Evolutionary conservation across 2,113 vertebrate genomes (phyloP).

Genomic region (Percopsis transmontana): DNA sequence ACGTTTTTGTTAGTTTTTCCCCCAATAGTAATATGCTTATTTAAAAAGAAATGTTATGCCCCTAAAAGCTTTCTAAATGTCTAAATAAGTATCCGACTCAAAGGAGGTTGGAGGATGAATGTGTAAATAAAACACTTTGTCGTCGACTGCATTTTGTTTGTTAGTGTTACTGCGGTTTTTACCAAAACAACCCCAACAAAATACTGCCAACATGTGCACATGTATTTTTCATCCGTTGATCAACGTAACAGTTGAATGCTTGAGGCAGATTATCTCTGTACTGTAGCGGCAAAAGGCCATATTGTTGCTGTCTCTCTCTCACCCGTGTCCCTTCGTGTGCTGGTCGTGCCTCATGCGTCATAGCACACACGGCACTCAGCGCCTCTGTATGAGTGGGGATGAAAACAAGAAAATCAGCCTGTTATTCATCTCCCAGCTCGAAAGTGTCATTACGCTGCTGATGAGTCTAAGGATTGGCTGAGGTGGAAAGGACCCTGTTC

Average conservation of each 20-base stretch:
- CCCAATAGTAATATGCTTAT: too few relatives aligned
- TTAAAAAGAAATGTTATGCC: too few relatives aligned
- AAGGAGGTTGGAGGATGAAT: too few relatives aligned
- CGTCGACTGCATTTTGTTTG: too few relatives aligned
- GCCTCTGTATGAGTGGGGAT: conserved; percentile 27
- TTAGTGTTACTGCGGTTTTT: too few relatives aligned
- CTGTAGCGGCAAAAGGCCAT: conserved; percentile 29
- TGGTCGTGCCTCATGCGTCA: conserved; percentile 50
- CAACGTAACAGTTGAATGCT: conserved; percentile 11
- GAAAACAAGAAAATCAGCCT: conserved; percentile 66
- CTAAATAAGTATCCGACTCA: too few relatives aligned
- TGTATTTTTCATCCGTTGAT: conserved; percentile 23
- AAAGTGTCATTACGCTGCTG: conserved; percentile 80
- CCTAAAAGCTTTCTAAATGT: too few relatives aligned
- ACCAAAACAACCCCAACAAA: too few relatives aligned
- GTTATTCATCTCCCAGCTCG: conserved; percentile 80
- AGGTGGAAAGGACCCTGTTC: conserved; percentile 66
- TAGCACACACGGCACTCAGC: conserved; percentile 34
- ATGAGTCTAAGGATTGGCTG: conserved; percentile 76
- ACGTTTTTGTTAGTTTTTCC: too few relatives aligned
- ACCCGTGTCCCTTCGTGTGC: conserved; percentile 18
- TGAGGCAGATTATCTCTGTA: conserved; percentile 28
- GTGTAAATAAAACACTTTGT: too few relatives aligned
- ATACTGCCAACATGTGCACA: not conserved
- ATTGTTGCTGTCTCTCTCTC: conserved; percentile 10